Evolutionary conservation across 2,113 vertebrate genomes (phyloP), one percentile per base, ranked within the genome.

Genomic region (Micronisus gabar): DNA sequence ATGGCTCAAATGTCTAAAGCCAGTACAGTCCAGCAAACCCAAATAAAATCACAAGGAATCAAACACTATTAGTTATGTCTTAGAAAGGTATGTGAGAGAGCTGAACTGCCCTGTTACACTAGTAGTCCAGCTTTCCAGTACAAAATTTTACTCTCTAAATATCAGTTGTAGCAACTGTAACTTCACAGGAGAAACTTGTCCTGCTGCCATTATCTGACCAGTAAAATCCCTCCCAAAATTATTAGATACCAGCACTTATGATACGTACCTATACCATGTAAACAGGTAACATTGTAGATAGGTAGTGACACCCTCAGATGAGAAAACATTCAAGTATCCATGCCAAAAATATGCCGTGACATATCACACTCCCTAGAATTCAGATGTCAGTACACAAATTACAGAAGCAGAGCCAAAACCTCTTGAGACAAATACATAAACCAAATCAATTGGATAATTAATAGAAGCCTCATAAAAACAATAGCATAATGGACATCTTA

Each of bases 171-270:
- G 9, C 58, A 80, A 76, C 40, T 43, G 9, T 62, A 98, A 97
- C 97, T 98, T 98, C 48, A 98, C 98, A n/a, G 98, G 98, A 47
- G 97, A 98, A 13, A 98, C 97, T 96, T 98, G 98, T 91, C 98
- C 98, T 82, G 98, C 97, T 58, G 97, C 98, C n/a, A 81, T 98
- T 95, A 98, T 97, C 93, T 98, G 98, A 86, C 95, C 98, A 47
- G 98, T 98, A 81, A 99, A 99, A 97, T 98, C 98, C 63, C 97
- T 85, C 47, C 97, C 98, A 93, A 58, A 91, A 98, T 95, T 36
- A 95, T 98, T 98, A 26, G 97, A 97, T 84, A 96, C 97, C 86
- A 98, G 90, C 79, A 98, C 95, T 52, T 98, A 97, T 4, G 92
- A 97, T 96, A 98, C 98, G 91, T 98, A 98, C 86, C 98, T 98